Evolutionary conservation across 2,113 vertebrate species (phyloP).

Genomic region (Callithrix jacchus): DNA sequence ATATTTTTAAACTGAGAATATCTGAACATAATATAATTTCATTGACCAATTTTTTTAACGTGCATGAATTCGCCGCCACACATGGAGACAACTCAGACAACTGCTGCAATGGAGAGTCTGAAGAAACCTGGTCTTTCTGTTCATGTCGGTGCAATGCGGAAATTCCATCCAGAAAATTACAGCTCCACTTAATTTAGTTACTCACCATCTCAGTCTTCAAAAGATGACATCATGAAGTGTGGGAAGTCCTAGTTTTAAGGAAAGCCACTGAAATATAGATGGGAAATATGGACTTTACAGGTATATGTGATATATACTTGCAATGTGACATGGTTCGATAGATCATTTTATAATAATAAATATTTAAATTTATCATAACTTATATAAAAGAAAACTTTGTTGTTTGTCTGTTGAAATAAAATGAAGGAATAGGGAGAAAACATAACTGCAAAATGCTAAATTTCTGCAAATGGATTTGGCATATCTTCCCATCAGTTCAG

Average conservation of each 20-base stretch:
- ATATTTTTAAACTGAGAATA: conserved; percentile 79
- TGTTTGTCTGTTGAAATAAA: conserved; percentile 72
- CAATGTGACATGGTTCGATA: conserved; percentile 71
- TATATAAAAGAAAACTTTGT: conserved; percentile 82
- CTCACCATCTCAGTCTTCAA: conserved; percentile 36
- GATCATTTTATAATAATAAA: conserved; percentile 77
- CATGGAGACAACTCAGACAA: conserved; percentile 61
- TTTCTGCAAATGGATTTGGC: conserved; percentile 62
- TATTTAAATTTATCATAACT: conserved; percentile 87
- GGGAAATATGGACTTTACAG: conserved; percentile 53
- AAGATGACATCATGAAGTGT: background rate
- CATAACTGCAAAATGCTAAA: conserved; percentile 66
- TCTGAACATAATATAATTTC: conserved; percentile 71
- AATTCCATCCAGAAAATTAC: conserved; percentile 42
- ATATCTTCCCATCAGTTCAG: conserved; percentile 62
- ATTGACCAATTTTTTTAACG: conserved; percentile 72
- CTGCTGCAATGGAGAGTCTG: conserved; percentile 48
- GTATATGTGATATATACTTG: conserved; percentile 60
- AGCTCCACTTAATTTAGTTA: background rate
- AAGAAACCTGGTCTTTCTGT: conserved; percentile 63
- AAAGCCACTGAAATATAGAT: conserved; percentile 62
- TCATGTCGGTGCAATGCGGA: background rate
- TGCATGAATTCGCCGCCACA: conserved; percentile 68
- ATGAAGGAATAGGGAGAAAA: conserved; percentile 85
- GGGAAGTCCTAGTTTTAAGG: conserved; percentile 6